Evolutionary conservation across 2,113 vertebrate genomes (phyloP).

Genomic region (Calyptomena viridis): DNA sequence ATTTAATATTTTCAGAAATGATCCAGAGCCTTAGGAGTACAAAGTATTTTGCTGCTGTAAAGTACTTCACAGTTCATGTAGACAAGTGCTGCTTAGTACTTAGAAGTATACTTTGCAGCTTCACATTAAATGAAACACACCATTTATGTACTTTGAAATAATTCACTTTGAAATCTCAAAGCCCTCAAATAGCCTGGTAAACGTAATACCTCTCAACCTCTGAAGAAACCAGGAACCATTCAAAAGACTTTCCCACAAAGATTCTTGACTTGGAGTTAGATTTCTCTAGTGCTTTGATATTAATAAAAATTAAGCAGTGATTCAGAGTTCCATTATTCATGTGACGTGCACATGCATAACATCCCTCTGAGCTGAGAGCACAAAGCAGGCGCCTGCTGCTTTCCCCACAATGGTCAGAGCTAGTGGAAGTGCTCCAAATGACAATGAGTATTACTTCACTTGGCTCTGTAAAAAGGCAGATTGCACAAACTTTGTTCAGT

Average conservation of each 20-base stretch:
- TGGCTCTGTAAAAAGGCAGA: background rate
- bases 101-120: background rate
- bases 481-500: background rate
- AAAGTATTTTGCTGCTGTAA: background rate
- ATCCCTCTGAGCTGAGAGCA: background rate
- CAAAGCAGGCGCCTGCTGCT: background rate
- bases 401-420: background rate
- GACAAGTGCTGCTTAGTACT: background rate
- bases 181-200: background rate
- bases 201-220: background rate
- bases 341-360: fast-evolving
- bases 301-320: background rate
- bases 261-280: background rate
- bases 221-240: background rate
- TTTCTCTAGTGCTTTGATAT: background rate
- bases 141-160: background rate
- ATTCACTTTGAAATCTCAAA: background rate
- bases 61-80: background rate
- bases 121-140: background rate
- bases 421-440: background rate
- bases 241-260: background rate
- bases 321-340: background rate
- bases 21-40: background rate
- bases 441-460: fast-evolving
- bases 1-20: background rate